Conservation (phyloP, 2,113 vertebrate genomes). For the Chaenogobius annularis region DNA sequence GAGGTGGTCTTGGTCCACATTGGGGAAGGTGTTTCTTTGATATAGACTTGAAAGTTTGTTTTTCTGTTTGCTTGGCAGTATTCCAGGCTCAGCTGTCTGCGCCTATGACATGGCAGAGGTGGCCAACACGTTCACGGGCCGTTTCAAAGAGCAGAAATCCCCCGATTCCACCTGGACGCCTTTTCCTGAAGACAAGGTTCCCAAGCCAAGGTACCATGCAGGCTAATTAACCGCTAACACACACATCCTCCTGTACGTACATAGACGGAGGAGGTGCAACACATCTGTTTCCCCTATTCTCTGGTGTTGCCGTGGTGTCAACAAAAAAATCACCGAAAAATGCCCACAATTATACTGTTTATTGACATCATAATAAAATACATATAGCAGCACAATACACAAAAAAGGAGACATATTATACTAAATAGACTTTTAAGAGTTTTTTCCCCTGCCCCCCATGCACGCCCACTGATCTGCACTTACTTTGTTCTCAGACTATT, state of each 20-base stretch:
- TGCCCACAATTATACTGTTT: too few relatives aligned
- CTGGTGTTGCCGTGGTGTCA: background rate
- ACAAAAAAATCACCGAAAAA: background rate
- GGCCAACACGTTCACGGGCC: conserved; percentile 90
- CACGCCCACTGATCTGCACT: too few relatives aligned
- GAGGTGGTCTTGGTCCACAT: conserved; percentile 40
- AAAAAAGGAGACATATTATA: too few relatives aligned
- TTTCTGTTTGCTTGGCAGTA: conserved; percentile 77
- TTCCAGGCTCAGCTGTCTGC: conserved; percentile 96
- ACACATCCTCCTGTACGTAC: conserved; percentile 6
- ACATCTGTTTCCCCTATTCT: background rate
- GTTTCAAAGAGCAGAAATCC: conserved; percentile 98
- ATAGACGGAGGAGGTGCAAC: background rate
- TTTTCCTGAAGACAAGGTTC: conserved; percentile 93
- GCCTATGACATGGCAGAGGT: conserved; percentile 97
- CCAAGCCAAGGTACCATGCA: conserved; percentile 88
- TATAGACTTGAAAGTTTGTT: conserved; percentile 28
- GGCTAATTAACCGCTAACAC: conserved; percentile 35
- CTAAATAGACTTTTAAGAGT: too few relatives aligned
- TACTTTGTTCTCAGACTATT: too few relatives aligned
- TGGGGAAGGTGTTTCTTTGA: conserved; percentile 55
- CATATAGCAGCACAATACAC: background rate
- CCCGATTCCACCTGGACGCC: conserved; percentile 97
- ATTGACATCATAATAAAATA: too few relatives aligned
- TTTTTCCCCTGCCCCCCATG: too few relatives aligned